A percentile compares a stretch with the other conserved stretches of the same genome.
phyloP scores from a whole-genome alignment of 2,113 vertebrate species.

The Aptenodytes forsteri region DNA sequence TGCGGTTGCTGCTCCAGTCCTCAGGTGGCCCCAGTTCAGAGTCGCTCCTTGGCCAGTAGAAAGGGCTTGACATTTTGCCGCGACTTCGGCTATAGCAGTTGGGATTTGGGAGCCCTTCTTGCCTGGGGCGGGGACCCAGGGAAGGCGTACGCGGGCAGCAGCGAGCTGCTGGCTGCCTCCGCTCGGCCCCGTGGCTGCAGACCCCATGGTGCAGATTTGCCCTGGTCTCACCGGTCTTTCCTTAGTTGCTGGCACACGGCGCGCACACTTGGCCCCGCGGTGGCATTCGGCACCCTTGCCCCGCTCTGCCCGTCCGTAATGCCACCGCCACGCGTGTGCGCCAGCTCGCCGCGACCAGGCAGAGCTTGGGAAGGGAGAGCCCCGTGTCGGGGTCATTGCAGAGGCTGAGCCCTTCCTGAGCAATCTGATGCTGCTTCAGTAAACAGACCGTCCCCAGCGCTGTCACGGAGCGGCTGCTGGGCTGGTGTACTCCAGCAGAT shows the following conservation, averaged over 20 bases:
- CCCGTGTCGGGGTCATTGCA: accelerated
- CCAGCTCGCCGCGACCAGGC: neutral
- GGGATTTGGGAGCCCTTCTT: neutral
- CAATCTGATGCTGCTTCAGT: accelerated
- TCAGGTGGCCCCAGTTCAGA: neutral
- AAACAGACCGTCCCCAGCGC: neutral
- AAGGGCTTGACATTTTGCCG: neutral
- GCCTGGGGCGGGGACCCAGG: neutral
- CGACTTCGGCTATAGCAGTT: neutral
- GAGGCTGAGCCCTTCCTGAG: neutral
- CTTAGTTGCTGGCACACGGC: accelerated
- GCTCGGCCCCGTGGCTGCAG: neutral
- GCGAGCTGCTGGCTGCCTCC: neutral
- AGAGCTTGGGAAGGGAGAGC: neutral
- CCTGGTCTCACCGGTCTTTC: accelerated
- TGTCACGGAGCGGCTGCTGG: neutral
- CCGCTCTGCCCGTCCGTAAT: neutral
- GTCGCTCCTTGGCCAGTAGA: neutral
- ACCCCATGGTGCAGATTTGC: neutral
- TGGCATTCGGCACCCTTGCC: neutral
- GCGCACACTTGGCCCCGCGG: accelerated
- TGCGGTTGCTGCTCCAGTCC: neutral
- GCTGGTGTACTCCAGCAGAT: neutral
- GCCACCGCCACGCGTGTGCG: accelerated
- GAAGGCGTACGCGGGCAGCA: neutral